Evolutionary conservation across 2,888 invertebrate genomes (phyloP).

Genomic region (Hirtodrosophila duncani): DNA sequence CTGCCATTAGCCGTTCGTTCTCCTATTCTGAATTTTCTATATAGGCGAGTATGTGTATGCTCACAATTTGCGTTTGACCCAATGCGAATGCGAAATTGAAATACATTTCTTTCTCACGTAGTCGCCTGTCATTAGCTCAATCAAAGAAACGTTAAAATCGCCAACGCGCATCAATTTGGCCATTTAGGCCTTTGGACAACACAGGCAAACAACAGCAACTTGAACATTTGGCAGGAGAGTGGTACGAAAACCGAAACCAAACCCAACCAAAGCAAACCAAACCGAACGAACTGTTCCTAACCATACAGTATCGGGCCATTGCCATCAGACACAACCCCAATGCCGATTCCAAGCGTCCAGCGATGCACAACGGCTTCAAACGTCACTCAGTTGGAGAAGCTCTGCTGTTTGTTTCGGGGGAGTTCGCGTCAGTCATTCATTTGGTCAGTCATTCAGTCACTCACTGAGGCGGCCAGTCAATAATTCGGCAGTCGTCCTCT

Average conservation of each 20-base stretch:
- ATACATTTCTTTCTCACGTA: conserved; percentile 78
- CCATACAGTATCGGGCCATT: too few relatives aligned
- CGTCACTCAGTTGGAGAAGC: conserved; percentile 26
- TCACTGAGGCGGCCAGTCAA: conserved; percentile 49
- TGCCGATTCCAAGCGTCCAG: conserved; percentile 37
- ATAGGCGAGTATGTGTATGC: too few relatives aligned
- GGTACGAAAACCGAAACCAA: too few relatives aligned
- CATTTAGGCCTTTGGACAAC: conserved; percentile 46
- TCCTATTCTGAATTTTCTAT: too few relatives aligned
- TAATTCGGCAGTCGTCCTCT: conserved; percentile 64
- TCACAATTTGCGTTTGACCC: conserved; percentile 45
- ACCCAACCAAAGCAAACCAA: too few relatives aligned
- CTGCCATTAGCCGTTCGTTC: too few relatives aligned
- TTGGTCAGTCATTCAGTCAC: conserved; percentile 23
- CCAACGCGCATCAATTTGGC: conserved; percentile 64
- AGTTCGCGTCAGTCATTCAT: conserved; percentile 30
- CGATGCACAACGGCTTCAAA: conserved; percentile 62
- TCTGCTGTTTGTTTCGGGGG: not conserved
- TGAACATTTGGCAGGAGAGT: conserved; percentile 30
- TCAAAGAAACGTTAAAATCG: conserved; percentile 71
- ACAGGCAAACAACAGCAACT: conserved; percentile 19
- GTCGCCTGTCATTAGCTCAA: conserved; percentile 72
- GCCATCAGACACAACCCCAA: conserved; percentile 54
- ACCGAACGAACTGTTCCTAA: too few relatives aligned
- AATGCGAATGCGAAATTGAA: conserved; percentile 74